Evolutionary conservation across 2,797 vertebrate species (phyloP).

Genomic region (Artibeus lituratus): DNA sequence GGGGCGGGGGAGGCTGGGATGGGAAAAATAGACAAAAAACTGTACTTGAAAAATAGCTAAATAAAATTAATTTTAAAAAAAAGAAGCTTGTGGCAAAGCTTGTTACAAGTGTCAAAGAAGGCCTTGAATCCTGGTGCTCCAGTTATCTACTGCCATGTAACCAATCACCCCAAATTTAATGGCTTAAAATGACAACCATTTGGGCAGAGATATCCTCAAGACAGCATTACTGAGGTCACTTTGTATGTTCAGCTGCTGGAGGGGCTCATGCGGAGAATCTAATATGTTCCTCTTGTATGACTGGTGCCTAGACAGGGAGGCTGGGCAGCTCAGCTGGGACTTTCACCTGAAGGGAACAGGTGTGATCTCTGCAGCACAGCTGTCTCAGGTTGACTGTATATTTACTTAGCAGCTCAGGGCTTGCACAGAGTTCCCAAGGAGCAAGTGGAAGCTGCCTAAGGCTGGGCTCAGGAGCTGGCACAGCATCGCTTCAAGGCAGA

Average conservation of each 20-base stretch:
- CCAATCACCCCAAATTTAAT: neutral
- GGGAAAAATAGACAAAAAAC: too few species aligned
- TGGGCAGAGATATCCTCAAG: neutral
- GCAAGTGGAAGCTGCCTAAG: neutral
- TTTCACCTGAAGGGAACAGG: neutral
- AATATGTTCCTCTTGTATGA: rapidly evolving
- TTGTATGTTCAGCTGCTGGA: neutral
- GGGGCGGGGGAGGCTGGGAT: too few species aligned
- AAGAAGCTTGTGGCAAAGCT: too few species aligned
- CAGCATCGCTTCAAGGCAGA: neutral
- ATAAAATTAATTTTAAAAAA: too few species aligned
- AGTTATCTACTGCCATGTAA: neutral
- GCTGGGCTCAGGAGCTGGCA: neutral
- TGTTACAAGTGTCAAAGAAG: neutral
- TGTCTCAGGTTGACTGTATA: neutral
- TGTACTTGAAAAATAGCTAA: too few species aligned
- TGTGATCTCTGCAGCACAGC: rapidly evolving
- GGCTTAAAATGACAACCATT: neutral
- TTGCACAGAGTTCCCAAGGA: neutral
- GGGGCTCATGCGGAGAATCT: neutral
- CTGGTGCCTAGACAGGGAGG: neutral
- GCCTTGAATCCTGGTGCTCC: neutral
- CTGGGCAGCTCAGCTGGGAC: neutral
- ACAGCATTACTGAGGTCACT: neutral
- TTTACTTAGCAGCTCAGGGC: neutral